Evolutionary conservation across 2,113 vertebrate species (phyloP), one percentile per base, ranked within the genome.

Genomic region (Petrocephalus microphthalmus): DNA sequence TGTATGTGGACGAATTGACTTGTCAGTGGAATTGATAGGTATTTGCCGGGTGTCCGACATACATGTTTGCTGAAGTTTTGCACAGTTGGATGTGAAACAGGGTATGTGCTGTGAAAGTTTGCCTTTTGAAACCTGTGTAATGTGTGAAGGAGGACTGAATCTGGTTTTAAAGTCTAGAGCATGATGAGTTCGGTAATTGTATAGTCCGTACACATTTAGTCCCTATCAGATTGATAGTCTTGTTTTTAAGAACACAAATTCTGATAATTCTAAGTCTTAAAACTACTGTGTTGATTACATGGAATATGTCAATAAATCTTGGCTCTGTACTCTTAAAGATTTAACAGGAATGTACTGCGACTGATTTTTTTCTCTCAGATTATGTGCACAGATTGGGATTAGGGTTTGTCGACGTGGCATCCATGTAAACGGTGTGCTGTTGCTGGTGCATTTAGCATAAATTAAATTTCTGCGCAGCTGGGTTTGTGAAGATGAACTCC

Each of bases 201-300:
- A 60, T 57, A 83, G 74, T 88, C 53, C 78, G 56, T 83, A 57
- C 78, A 57, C 33, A 52, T 56, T 88, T 88, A 57, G 87, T 88
- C 52, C 33, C 54, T 54, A 37, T 52, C n/a, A 45, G 54, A 29
- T 83, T 84, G 54, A 84, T 81, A 81, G 49, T 49, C 87, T 57
- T 88, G 74, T 83, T 83, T 57, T 83, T 57, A 83, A 84, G 56
- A 83, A 53, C 25, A 67, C 57, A 87, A 87, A 87, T 64, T 64
- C 22, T 87, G 64, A 64, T 42, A 53, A 82, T 81, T 81, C 67
- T 82, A 54, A 88, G 51, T 88, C 67, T 88, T 81, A 81, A 87
- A 88, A 83, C 71, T 81, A 56, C 67, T 88, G 87, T 88, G 74
- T 83, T 88, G 74, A 82, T 53, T 87, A 87, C 87, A 81, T 88